Base-by-base conservation (phyloP, 2,888 invertebrate species). In the Neria commutata region DNA sequence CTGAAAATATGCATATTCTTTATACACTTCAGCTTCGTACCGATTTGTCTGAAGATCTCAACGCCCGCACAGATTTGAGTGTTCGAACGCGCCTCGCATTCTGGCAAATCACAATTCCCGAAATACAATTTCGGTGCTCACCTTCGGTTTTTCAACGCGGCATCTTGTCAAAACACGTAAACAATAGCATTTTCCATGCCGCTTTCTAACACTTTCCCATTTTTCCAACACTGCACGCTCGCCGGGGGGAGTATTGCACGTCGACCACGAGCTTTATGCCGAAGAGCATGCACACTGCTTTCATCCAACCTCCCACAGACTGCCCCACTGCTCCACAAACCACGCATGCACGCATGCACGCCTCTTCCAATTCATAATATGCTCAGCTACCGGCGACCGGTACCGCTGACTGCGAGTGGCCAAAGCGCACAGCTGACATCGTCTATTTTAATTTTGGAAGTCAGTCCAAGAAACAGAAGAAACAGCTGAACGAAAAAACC, bases 161-260 rank as follows among this genome's bases (percentile, higher is more conserved):
- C 68, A 76, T 69, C 73, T 72, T 80, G 81, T 79, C 79, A 79
- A 79, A 79, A 79, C 77, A 79, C 67, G 72, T 80, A 79, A 79
- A 79, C 80, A 79, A 71, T 67, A 72, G 65, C 63, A 69, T 70
- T 68, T 72, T 65, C 67, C n/a, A n/a, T n/a, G n/a, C n/a, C n/a
- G n/a, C n/a, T n/a, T n/a, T n/a, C 67, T 71, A 62, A 63, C 75
- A 75, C 75, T 65, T 69, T 67, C 56, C 61, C 60, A 69, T 64
- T 68, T 64, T 57, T 55, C 54, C 62, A 60, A 60, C 61, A n/a
- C n/a, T n/a, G n/a, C n/a, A n/a, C n/a, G 11, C 33, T 10, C 67
- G 68, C 73, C 67, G 74, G 71, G 66, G 67, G 68, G 67, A 74
- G 72, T n/a, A 68, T 56, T 65, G 74, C 67, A 75, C 71, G 72